Base-by-base conservation (phyloP, 2,888 invertebrate genomes). In the Hedychridium roseum region DNA sequence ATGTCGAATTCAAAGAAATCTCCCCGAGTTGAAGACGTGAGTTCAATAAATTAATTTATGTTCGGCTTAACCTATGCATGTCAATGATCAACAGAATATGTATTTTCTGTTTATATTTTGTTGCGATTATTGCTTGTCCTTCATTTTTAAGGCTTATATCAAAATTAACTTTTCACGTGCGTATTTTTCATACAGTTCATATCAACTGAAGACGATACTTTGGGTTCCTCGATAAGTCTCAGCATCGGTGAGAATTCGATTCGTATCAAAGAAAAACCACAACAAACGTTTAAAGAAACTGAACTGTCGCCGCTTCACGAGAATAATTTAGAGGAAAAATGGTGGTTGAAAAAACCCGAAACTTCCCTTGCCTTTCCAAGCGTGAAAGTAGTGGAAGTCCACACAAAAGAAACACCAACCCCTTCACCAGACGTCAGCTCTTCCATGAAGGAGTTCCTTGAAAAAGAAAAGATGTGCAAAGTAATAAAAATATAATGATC, bases 371-470 rank as follows among this genome's bases (percentile, higher is more conserved):
- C 68, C 12, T 3, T 57, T 12, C 37, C 59, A 7, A 51, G 20
- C 6, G 30, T 43, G 2, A 58, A 57, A 53, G 31, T 41, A 1
- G 11, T 20, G 20, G 70, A 66, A 9, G 20, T 36, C 1, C 63
- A 58, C 2, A 12, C 21, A 2, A 66, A 58, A 32, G 40, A 46
- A 4, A 54, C 59, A 2, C 58, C 64, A 3, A 63, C 57, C 40
- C 55, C 60, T 18, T 71, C 69, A 2, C 66, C 73, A 3, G 73
- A 75, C 16, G 54, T 66, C 36, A 76, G 67, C 34, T 73, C 76
- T 31, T 77, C 77, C 2, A 74, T 74, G 69, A 71, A 68, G 48
- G 76, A 77, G 18, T 78, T 78, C 60, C 59, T 78, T 2, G 69
- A 70, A 37, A 74, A 72, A 45, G 77, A 78, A 48, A 71, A 64